These are phyloP conservation scores for Pterophyllum scalare DNA, from an alignment of 2,113 vertebrate species.

Conservation along the genomic window DNA sequence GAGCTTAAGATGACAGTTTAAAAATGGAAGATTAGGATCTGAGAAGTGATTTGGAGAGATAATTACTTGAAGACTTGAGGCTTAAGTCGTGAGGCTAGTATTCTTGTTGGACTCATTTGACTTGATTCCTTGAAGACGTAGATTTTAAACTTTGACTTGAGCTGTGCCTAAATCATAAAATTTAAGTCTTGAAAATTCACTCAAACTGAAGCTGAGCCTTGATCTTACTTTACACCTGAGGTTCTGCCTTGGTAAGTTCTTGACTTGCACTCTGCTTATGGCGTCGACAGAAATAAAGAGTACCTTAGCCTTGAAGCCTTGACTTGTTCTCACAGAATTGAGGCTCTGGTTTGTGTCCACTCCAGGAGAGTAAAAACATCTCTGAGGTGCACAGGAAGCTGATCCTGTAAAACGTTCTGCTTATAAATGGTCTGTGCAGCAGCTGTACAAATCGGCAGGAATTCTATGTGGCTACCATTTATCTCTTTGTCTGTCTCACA, in stretches of 20 bases:
- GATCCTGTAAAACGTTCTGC: neutral
- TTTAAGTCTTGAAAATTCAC: neutral
- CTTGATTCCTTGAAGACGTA: neutral
- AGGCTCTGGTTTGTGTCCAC: neutral
- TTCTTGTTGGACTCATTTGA: neutral
- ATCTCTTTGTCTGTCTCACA: conserved; percentile 41
- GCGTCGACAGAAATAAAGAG: neutral
- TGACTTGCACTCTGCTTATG: neutral
- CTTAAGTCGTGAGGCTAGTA: neutral
- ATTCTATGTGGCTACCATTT: conserved; percentile 16
- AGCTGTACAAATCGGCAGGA: conserved; percentile 20
- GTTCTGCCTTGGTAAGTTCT: neutral
- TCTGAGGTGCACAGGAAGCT: neutral
- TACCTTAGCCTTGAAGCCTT: neutral
- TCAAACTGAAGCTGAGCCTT: neutral
- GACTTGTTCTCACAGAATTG: neutral
- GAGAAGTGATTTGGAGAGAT: neutral
- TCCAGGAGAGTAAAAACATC: neutral
- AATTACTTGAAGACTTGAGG: neutral
- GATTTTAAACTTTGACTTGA: neutral
- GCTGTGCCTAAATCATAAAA: neutral
- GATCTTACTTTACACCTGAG: neutral
- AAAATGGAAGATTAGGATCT: neutral
- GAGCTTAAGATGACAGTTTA: neutral
- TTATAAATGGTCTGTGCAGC: conserved; percentile 11